Base-by-base conservation (phyloP, 2,113 vertebrate genomes). In the Melanerpes aurifrons region DNA sequence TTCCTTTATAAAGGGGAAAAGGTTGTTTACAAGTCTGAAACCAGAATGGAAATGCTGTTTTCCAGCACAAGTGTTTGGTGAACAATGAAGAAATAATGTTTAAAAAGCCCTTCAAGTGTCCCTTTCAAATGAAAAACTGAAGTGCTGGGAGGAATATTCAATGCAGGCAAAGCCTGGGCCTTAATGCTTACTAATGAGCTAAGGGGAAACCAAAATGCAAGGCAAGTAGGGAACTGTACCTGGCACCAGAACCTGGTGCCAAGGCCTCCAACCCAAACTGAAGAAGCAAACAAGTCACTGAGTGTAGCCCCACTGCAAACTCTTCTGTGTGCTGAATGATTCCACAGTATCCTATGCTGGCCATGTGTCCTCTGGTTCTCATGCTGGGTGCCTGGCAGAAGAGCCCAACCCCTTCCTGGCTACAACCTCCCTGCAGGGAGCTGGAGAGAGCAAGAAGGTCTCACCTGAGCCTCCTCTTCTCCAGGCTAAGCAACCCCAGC, bases 21-120 rank as follows among this genome's bases (percentile, higher is more conserved):
- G 77, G 82, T 82, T 96, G 92, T 94, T 95, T 94, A 92, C 85
- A 90, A 86, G 86, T 92, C 91, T 75, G 59, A 59, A 92, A 94
- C 47, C 57, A 77, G 87, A 92, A 84, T 76, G 81, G 80, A 91
- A 93, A 91, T 77, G 85, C 59, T 90, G 73, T 79, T 94, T 93
- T 86, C 83, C 69, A 63, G 86, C 87, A 88, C 37, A 76, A 89
- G 53, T 9, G 25, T 73, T 92, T 72, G 0, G 4, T 32, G 88
- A 94, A 94, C 91, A 94, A 72, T 66, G 89, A 68, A 3, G 1
- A 90, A 95, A 86, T 87, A 73, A 86, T 63, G 43, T 57, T 94
- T 84, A 54, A 68, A 79, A 88, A 93, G 77, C 86, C 74, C 92
- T 96, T 96, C 61, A 91, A 90, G 62, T 71, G 83, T 58, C 75